Evolutionary conservation across 2,888 invertebrate genomes (phyloP), one percentile per base, ranked within the genome.

Genomic region (Mactromeris polynyma): DNA sequence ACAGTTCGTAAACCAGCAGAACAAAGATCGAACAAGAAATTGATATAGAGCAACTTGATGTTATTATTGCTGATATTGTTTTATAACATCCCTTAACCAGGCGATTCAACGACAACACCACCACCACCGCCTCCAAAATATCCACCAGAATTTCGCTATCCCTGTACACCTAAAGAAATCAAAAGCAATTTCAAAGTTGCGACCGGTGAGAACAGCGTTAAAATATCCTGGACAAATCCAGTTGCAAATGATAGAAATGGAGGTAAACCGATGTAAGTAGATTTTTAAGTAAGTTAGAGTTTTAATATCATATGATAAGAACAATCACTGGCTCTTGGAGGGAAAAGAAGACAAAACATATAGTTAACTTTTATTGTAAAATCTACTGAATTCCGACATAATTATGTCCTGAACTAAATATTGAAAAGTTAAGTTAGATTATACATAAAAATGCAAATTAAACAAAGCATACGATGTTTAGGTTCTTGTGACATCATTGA

Each of bases 161-260:
- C n/a, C 17, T 87, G 87, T 33, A 77, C 51, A 42, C 87, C 87
- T 9, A 9, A 14, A 4, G 83, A 79, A 33, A 21, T 87, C 7
- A 19, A 64, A 31, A 40, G 19, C 33, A 83, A 73, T 31, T 87
- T 83, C 40, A 78, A 79, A 33, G 79, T 64, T 2, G 64, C 26
- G 7, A 36, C 87, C 26, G 83, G 83, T 31, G 64, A 83, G 11
- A 64, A 11, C n/a, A 73, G 78, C 2, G 64, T 64, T 6, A 42
- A 33, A 6, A 79, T 87, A 2, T 58, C 21, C 0, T 87, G 87
- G 87, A 42, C 79, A 1, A 31, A 3, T 21, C 87, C 87, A 4
- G n/a, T 7, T 21, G 83, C 87, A 2, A 40, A 31, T 1, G 83
- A 87, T 46, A 82, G n/a, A 40, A 58, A 87, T 31, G 86, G 83